Conservation (phyloP, 2,113 vertebrate species). For the Nerophis ophidion region DNA sequence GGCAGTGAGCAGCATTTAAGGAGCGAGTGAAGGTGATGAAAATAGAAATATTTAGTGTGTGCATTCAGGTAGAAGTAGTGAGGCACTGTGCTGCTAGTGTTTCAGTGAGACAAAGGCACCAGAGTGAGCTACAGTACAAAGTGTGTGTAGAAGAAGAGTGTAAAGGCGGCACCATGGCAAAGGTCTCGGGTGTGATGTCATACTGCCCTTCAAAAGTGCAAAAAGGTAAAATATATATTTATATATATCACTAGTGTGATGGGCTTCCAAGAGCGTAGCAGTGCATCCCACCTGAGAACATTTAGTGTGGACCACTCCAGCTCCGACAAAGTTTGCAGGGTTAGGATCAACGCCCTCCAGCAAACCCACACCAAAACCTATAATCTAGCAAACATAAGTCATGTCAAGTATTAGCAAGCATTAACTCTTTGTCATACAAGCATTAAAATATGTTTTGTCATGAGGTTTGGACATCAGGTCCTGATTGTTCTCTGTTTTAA, state of each 20-base stretch:
- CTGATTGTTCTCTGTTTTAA: neutral
- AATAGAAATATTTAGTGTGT: constrained; percentile 10
- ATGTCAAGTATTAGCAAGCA: neutral
- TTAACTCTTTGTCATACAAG: too few relatives aligned
- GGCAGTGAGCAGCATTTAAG: constrained; percentile 1
- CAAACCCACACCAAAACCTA: constrained; percentile 87
- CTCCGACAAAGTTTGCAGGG: constrained; percentile 85
- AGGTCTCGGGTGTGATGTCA: neutral
- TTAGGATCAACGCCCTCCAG: constrained; percentile 88
- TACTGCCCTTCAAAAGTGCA: neutral
- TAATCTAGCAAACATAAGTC: constrained; percentile 65
- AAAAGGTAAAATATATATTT: too few relatives aligned
- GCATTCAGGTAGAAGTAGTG: constrained; percentile 25
- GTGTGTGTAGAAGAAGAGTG: neutral
- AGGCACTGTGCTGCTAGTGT: constrained; percentile 25
- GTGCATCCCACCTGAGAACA: constrained; percentile 83
- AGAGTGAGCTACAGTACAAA: neutral
- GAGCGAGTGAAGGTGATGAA: constrained; percentile 3
- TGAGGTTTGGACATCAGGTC: too few relatives aligned
- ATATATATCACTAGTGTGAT: neutral
- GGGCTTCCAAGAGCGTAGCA: neutral
- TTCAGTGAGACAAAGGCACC: constrained; percentile 21
- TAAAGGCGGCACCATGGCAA: too few relatives aligned
- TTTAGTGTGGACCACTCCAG: constrained; percentile 87
- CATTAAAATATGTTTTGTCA: too few relatives aligned